Evolutionary conservation across 2,888 invertebrate genomes (phyloP).

Genomic region (Ryuthela nishihirai): DNA sequence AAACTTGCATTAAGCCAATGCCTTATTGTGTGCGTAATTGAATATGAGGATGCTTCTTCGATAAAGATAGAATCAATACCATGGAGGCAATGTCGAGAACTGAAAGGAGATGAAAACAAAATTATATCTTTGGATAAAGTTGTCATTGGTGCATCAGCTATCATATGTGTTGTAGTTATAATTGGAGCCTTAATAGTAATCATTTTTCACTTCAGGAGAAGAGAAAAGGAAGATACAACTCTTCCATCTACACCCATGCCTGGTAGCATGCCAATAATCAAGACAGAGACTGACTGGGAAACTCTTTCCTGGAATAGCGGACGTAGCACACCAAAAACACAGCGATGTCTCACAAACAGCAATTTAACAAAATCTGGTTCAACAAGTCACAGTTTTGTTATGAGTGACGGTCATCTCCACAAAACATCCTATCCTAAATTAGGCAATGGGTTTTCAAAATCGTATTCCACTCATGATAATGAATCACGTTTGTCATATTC

Average conservation of each 20-base stretch:
- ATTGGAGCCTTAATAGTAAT: conserved; percentile 78
- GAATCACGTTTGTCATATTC: conserved; percentile 87
- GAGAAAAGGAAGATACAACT: conserved; percentile 18
- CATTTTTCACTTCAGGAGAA: conserved; percentile 78
- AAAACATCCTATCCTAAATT: neutral
- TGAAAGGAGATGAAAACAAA: conserved; percentile 53
- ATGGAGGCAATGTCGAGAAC: conserved; percentile 77
- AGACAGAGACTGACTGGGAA: conserved; percentile 63
- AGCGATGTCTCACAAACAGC: conserved; percentile 53
- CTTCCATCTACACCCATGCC: conserved; percentile 50
- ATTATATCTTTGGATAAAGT: conserved; percentile 74
- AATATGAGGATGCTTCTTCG: conserved; percentile 75
- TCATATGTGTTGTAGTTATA: conserved; percentile 86
- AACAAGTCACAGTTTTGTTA: conserved; percentile 29
- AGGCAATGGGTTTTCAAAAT: conserved; percentile 14
- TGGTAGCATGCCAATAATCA: conserved; percentile 50
- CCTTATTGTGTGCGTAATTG: conserved; percentile 88
- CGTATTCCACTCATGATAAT: conserved; percentile 64
- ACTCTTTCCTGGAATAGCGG: conserved; percentile 87
- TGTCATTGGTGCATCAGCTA: conserved; percentile 87
- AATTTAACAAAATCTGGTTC: conserved; percentile 12
- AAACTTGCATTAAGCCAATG: conserved; percentile 89
- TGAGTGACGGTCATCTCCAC: conserved; percentile 61
- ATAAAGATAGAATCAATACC: conserved; percentile 61
- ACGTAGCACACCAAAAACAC: conserved; percentile 80